Conservation (phyloP, 2,113 vertebrate species). For the Coryphaenoides rupestris region DNA sequence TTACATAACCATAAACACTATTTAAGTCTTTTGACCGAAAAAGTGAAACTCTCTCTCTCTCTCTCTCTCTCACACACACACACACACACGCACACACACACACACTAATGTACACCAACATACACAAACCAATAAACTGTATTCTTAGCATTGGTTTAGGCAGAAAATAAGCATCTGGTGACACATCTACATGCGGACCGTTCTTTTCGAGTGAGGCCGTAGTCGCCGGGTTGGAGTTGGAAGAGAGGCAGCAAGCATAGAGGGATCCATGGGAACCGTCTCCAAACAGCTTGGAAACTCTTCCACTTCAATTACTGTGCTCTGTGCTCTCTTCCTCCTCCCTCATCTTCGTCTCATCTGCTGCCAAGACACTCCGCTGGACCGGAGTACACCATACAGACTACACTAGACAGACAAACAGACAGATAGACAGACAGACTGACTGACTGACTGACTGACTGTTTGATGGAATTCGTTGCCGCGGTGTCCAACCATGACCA, state of each 20-base stretch:
- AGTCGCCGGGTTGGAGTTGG: slow-evolving; percentile 37
- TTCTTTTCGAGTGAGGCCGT: slow-evolving; percentile 27
- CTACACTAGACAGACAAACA: too few relatives aligned
- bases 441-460: neutral
- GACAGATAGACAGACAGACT: neutral
- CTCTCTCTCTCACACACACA: slow-evolving; percentile 1
- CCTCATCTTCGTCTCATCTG: slow-evolving; percentile 45
- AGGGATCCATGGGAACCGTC: slow-evolving; percentile 33
- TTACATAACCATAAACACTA: neutral
- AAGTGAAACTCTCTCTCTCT: too few relatives aligned
- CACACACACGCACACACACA: neutral
- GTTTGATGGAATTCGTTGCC: slow-evolving; percentile 18
- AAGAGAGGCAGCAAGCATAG: slow-evolving; percentile 32
- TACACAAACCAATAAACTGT: slow-evolving; percentile 20
- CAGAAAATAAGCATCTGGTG: neutral
- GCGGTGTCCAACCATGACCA: slow-evolving; percentile 15
- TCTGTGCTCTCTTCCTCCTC: slow-evolving; percentile 33
- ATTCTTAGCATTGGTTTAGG: slow-evolving; percentile 33
- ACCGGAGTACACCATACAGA: slow-evolving; percentile 33
- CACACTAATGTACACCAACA: slow-evolving; percentile 15
- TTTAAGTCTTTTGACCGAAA: slow-evolving; percentile 12
- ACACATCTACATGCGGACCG: neutral
- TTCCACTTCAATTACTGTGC: slow-evolving; percentile 20
- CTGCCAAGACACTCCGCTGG: slow-evolving; percentile 41
- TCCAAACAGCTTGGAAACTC: slow-evolving; percentile 41